Percentiles rank a stretch among this genome's conserved stretches.
phyloP scores from a whole-genome alignment of 2,797 vertebrate species.

The Darevskia mixta region DNA sequence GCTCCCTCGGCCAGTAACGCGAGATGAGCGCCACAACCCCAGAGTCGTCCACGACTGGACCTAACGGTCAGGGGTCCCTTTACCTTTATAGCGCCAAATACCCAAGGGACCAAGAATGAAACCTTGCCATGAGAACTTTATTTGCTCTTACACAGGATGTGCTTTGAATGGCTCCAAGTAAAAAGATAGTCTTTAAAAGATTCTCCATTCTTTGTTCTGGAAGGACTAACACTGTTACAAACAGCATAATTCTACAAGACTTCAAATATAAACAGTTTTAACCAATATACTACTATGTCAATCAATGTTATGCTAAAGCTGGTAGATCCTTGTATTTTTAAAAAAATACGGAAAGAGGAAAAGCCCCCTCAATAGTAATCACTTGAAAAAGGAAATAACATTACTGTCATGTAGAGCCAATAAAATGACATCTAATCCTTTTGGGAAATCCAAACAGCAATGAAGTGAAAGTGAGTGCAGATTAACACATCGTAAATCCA shows the following conservation, averaged over 20 bases:
- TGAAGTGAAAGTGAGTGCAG: slow-evolving; percentile 90
- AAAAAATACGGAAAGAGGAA: slow-evolving; percentile 45
- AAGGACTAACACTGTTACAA: neutral
- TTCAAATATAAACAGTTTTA: slow-evolving; percentile 64
- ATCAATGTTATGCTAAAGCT: slow-evolving; percentile 68
- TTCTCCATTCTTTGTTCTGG: neutral
- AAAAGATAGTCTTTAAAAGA: neutral
- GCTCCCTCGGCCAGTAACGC: no score
- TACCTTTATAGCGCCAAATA: neutral
- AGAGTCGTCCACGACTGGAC: no score
- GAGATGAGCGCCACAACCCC: no score
- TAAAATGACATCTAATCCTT: slow-evolving; percentile 92
- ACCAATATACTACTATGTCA: slow-evolving; percentile 57
- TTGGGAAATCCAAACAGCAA: slow-evolving; percentile 91
- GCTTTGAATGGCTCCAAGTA: neutral
- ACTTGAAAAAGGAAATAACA: slow-evolving; percentile 87
- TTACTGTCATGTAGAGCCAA: slow-evolving; percentile 88
- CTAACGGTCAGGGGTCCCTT: no score
- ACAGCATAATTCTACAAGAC: slow-evolving; percentile 47
- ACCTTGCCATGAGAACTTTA: neutral
- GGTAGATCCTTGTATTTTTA: slow-evolving; percentile 51
- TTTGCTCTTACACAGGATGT: neutral
- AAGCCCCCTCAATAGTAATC: slow-evolving; percentile 49
- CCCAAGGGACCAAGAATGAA: neutral
- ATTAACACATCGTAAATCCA: slow-evolving; percentile 89